Conservation (phyloP, 2,888 invertebrate species). For the Aphelenchoides bicaudatus region DNA sequence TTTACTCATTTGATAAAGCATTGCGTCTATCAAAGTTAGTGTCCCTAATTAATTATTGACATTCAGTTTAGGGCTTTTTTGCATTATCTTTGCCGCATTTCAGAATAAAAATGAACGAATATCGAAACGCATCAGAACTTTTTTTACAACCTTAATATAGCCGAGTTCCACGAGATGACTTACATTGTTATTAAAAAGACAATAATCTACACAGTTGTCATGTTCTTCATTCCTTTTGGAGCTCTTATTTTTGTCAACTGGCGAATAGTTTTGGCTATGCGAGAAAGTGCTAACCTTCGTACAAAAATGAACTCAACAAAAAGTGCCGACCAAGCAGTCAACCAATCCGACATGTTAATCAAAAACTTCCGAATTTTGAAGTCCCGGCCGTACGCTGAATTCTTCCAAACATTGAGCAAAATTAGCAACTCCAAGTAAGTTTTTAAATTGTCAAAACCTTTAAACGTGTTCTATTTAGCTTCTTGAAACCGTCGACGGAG, state of each 20-base stretch:
- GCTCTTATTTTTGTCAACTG: slow-evolving; percentile 55
- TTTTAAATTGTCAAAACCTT: background rate
- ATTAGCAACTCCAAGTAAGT: slow-evolving; percentile 36
- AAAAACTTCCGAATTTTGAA: slow-evolving; percentile 54
- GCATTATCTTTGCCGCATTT: background rate
- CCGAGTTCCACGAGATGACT: slow-evolving; percentile 32
- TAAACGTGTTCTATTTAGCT: slow-evolving; percentile 14
- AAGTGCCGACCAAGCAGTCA: slow-evolving; percentile 15
- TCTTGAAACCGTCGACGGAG: slow-evolving; percentile 35
- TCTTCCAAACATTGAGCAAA: slow-evolving; percentile 49
- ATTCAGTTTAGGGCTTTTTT: background rate
- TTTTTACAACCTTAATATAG: slow-evolving; percentile 7
- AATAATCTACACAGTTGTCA: slow-evolving; percentile 49
- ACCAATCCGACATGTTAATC: slow-evolving; percentile 21
- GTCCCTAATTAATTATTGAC: too few relatives aligned
- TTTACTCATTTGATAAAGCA: too few relatives aligned
- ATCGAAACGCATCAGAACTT: background rate
- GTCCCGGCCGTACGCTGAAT: slow-evolving; percentile 50
- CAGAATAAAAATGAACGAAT: background rate
- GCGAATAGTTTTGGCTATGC: slow-evolving; percentile 47
- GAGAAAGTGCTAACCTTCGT: slow-evolving; percentile 45
- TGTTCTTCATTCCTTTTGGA: slow-evolving; percentile 57
- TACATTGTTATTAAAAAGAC: slow-evolving; percentile 42
- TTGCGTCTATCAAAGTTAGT: too few relatives aligned
- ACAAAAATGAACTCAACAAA: slow-evolving; percentile 39